Evolutionary conservation across 1,140 invertebrate species (phyloP).

Genomic region (Meloidogyne chitwoodi): DNA sequence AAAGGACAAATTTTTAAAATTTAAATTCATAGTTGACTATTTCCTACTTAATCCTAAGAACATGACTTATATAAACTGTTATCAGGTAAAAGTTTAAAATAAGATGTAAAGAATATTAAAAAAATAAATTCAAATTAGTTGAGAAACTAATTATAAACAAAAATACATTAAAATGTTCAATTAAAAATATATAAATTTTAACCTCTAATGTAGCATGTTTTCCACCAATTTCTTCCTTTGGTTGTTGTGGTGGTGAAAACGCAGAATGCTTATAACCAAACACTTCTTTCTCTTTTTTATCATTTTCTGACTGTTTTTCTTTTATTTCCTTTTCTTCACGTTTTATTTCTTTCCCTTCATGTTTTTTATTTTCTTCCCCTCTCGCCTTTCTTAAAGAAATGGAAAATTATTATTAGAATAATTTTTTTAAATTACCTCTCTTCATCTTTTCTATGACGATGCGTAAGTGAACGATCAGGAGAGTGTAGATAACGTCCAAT

Average conservation of each 20-base stretch:
- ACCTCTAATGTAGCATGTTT: not conserved
- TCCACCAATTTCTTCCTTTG: not conserved
- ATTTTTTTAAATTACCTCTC: not conserved
- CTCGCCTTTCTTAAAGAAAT: not conserved
- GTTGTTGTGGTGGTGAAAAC: not conserved
- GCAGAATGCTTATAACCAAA: conserved; percentile 3
- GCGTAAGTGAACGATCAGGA: not conserved
- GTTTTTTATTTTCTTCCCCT: not conserved
- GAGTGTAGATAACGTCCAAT: not conserved
- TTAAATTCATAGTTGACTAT: no score
- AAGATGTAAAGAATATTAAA: no score
- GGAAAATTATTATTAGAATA: not conserved
- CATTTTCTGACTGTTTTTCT: not conserved
- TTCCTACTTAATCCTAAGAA: no score
- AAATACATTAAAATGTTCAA: no score
- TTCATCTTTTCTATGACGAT: not conserved
- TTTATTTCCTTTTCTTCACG: not conserved
- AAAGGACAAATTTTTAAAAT: not conserved
- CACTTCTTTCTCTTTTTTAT: not conserved
- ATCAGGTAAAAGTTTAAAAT: no score
- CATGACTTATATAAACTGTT: no score
- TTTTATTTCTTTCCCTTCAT: not conserved
- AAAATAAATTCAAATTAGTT: no score
- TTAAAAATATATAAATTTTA: no score
- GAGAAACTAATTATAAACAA: no score